A percentile compares a stretch with the other conserved stretches of the same genome.
Conservation (phyloP, 2,797 vertebrate species). For the Gephyroberyx darwinii region DNA sequence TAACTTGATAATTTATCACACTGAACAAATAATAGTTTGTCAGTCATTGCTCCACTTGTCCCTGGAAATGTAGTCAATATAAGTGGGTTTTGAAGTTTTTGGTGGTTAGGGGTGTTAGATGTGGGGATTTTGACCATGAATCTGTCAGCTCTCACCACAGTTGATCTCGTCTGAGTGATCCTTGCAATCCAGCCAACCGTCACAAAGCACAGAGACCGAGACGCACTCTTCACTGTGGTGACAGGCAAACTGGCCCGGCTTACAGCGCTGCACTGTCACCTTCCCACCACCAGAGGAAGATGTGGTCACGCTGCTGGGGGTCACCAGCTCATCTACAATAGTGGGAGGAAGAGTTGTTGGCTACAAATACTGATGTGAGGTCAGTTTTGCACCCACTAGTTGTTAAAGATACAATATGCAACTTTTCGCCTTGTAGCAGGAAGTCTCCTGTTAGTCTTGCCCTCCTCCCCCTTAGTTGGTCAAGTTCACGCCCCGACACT, state of each 20-base stretch:
- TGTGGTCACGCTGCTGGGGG: slow-evolving; percentile 61
- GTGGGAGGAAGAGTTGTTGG: neutral
- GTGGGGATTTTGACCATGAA: neutral
- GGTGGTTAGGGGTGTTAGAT: neutral
- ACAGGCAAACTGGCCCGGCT: slow-evolving; percentile 75
- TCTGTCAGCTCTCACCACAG: slow-evolving; percentile 71
- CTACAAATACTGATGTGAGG: neutral
- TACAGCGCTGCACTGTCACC: slow-evolving; percentile 72
- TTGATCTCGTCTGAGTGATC: slow-evolving; percentile 84
- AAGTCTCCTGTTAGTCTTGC: no score
- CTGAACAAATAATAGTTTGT: no score
- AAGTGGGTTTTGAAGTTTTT: no score
- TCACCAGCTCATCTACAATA: slow-evolving; percentile 76
- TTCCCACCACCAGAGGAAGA: slow-evolving; percentile 53
- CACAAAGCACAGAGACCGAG: slow-evolving; percentile 78
- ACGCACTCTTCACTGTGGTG: slow-evolving; percentile 74
- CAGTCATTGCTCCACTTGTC: no score
- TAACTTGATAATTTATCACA: no score
- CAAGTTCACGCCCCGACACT: no score
- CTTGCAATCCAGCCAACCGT: slow-evolving; percentile 82
- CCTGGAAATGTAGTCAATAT: no score
- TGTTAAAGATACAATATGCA: neutral
- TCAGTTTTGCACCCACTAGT: neutral
- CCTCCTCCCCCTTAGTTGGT: no score
- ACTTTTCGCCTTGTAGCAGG: no score